Percentiles rank a stretch among this genome's conserved stretches.
Evolutionary conservation across 2,797 vertebrate species (phyloP).

Genomic region (Melanotaenia pygmaea): DNA sequence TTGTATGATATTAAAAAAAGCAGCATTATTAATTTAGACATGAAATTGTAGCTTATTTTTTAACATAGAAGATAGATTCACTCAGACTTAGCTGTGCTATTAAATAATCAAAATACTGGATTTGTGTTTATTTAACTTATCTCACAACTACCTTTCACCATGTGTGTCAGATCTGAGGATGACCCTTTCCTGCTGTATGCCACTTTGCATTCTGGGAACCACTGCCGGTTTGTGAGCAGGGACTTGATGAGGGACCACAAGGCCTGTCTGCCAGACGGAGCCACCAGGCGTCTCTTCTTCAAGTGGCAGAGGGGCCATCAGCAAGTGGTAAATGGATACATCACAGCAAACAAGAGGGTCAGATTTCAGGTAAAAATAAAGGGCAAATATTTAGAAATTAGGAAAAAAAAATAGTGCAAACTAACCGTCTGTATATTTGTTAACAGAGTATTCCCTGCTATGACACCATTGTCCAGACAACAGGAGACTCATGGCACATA

Average conservation of each 20-base stretch:
- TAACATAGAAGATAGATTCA: background rate
- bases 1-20: background rate
- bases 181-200: conserved; percentile 95
- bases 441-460: conserved; percentile 82
- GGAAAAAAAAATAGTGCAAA: background rate
- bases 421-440: conserved; percentile 5
- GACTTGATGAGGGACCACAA: conserved; percentile 98
- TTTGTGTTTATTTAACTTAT: background rate
- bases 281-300: conserved; percentile 88
- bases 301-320: conserved; percentile 98
- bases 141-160: background rate
- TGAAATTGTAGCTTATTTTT: background rate
- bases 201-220: conserved; percentile 90
- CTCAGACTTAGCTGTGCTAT: too few relatives aligned
- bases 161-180: conserved; percentile 88
- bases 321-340: conserved; percentile 71
- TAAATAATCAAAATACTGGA: background rate
- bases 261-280: conserved; percentile 86
- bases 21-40: background rate
- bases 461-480: conserved; percentile 91
- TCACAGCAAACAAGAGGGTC: conserved; percentile 68
- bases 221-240: conserved; percentile 90
- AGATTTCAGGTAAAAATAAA: conserved; percentile 85
- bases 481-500: conserved; percentile 90
- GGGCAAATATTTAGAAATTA: background rate